Conservation (phyloP, 2,888 invertebrate genomes). For the Ectropis crepuscularia region DNA sequence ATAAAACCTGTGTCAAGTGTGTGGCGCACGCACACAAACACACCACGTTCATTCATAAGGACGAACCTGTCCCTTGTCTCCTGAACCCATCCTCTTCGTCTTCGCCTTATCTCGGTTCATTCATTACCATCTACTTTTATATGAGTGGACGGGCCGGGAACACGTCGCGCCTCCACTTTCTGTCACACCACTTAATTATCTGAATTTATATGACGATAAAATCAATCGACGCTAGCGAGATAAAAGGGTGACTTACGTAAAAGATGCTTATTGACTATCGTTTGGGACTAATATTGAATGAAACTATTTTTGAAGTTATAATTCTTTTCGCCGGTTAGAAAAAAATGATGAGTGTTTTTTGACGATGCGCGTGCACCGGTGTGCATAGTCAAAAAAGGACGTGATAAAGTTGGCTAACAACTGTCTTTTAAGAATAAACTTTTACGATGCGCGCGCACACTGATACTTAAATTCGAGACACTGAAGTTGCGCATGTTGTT, state of each 20-base stretch:
- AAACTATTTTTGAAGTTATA: no score
- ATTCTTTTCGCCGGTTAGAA: no score
- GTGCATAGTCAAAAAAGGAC: no score
- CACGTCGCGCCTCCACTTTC: constrained; percentile 82
- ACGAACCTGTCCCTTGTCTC: constrained; percentile 70
- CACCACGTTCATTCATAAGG: constrained; percentile 72
- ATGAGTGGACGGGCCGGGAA: constrained; percentile 81
- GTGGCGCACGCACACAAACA: constrained; percentile 48
- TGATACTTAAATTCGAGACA: no score
- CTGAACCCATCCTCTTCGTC: constrained; percentile 73
- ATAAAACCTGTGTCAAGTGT: constrained; percentile 39
- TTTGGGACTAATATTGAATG: no score
- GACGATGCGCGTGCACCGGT: no score
- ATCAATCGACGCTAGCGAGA: constrained; percentile 62
- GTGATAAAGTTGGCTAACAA: no score
- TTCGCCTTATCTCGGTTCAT: constrained; percentile 79
- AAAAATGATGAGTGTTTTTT: no score
- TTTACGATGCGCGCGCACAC: no score
- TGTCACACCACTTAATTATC: constrained; percentile 84
- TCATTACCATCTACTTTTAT: constrained; percentile 84
- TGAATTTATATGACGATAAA: constrained; percentile 81
- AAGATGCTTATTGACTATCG: neutral
- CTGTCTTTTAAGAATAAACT: no score
- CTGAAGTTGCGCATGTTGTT: no score
- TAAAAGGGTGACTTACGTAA: constrained; percentile 48